Evolutionary conservation across 2,797 vertebrate genomes (phyloP), one percentile per base, ranked within the genome.

Genomic region (Sparidentex hasta): DNA sequence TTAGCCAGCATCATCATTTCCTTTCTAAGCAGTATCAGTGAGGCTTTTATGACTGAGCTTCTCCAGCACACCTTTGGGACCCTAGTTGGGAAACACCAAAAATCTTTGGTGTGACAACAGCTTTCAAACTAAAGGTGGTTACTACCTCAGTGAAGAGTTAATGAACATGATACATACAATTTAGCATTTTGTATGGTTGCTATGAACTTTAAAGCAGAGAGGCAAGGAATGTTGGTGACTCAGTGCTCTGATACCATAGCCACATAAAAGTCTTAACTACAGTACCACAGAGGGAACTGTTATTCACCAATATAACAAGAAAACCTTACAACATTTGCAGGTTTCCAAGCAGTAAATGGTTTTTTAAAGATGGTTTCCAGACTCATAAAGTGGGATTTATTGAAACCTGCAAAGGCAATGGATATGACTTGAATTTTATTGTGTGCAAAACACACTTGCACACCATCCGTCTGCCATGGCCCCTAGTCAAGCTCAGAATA

Each of bases 1-100:
- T 93, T 94, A 94, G 83, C 82, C 25, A 33, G 77, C 90, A 90
- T 93, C 86, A 93, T 93, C 85, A 82, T 90, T 93, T 92, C 90
- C 85, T 90, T 87, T 83, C 86, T 56, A 84, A 88, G 81, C 73
- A 82, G 80, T 82, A 84, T 90, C 76, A 84, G 66, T 47, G 27
- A 80, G 82, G 71, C 43, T 76, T 90, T 91, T 89, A 90, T 89
- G 79, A 82, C 73, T 84, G 79, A 88, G 81, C 50, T 74, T 90
- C 80, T 74, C 77, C 84, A 90, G 88, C 62, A 77, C 85, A 90
- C 88, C 87, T 89, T 73, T 52, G 85, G 86, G 83, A 83, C 54
- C 47, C 52, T 65, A 65, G 18, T 66, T 50, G 61, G 75, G 74
- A 90, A 88, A 83, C 65, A 81, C 74, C 52, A 58, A 82, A 73